These are phyloP conservation scores for Netelia inedita DNA, from an alignment of 2,888 invertebrate species.

Conservation along the genomic window DNA sequence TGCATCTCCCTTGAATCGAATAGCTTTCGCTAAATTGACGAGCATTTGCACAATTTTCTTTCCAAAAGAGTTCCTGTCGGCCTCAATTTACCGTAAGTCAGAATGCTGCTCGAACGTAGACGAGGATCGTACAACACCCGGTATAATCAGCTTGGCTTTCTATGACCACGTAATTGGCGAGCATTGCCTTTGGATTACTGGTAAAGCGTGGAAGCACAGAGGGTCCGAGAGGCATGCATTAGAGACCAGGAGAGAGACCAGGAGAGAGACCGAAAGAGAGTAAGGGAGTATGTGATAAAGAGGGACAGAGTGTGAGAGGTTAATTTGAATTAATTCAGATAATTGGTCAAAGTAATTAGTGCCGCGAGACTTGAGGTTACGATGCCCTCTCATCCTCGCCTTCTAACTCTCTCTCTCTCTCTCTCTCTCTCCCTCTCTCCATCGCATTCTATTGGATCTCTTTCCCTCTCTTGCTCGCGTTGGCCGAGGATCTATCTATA, in stretches of 20 bases:
- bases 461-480: background rate
- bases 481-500: too few relatives aligned
- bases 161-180: conserved; percentile 59
- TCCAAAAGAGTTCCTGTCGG: conserved; percentile 6
- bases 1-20: background rate
- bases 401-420: background rate
- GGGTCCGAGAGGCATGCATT: conserved; percentile 30
- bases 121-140: background rate
- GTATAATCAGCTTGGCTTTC: conserved; percentile 45
- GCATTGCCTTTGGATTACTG: conserved; percentile 56
- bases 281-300: conserved; percentile 38
- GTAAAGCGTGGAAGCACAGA: conserved; percentile 60
- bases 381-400: conserved; percentile 43
- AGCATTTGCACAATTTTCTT: background rate
- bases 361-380: conserved; percentile 73
- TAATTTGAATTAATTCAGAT: conserved; percentile 82
- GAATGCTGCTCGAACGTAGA: background rate
- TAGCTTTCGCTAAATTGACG: conserved; percentile 4
- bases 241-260: conserved; percentile 21
- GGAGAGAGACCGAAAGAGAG: conserved; percentile 32
- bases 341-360: conserved; percentile 83
- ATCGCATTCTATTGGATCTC: background rate
- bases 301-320: conserved; percentile 75
- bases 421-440: background rate
- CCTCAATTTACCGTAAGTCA: background rate